Conservation (phyloP, 2,888 invertebrate species). For the Brachyopa scutellaris region DNA sequence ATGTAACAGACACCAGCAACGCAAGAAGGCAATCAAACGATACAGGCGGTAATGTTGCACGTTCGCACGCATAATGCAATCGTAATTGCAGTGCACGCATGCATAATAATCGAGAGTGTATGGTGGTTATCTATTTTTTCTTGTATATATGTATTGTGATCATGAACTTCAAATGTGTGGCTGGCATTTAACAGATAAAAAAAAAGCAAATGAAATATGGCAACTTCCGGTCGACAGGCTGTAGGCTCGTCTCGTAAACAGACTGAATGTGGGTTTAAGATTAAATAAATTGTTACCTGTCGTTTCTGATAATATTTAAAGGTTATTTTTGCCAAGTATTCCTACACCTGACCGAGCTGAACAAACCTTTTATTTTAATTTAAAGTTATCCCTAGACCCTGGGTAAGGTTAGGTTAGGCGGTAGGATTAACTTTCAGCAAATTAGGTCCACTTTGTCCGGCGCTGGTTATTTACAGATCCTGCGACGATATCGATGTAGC, state of each 20-base stretch:
- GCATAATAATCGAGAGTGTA: slow-evolving; percentile 56
- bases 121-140: slow-evolving; percentile 39
- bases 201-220: neutral
- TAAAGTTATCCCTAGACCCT: no score
- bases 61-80: slow-evolving; percentile 41
- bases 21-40: slow-evolving; percentile 9
- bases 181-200: slow-evolving; percentile 7
- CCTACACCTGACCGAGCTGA: no score
- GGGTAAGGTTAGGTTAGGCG: no score
- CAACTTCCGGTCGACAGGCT: slow-evolving; percentile 25
- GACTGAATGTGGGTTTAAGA: neutral
- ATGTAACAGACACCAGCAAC: slow-evolving; percentile 38
- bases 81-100: slow-evolving; percentile 51
- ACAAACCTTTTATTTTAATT: no score
- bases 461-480: no score
- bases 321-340: no score
- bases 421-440: no score
- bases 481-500: no score
- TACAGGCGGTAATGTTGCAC: slow-evolving; percentile 5
- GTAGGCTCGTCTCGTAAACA: no score
- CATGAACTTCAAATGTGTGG: slow-evolving; percentile 63
- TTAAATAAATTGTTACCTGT: no score
- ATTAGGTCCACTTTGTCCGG: no score
- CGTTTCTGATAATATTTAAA: no score
- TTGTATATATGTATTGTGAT: slow-evolving; percentile 20